Base-by-base conservation (phyloP, 64 coral and sea anemone species). In the Montipora efflorescens region DNA sequence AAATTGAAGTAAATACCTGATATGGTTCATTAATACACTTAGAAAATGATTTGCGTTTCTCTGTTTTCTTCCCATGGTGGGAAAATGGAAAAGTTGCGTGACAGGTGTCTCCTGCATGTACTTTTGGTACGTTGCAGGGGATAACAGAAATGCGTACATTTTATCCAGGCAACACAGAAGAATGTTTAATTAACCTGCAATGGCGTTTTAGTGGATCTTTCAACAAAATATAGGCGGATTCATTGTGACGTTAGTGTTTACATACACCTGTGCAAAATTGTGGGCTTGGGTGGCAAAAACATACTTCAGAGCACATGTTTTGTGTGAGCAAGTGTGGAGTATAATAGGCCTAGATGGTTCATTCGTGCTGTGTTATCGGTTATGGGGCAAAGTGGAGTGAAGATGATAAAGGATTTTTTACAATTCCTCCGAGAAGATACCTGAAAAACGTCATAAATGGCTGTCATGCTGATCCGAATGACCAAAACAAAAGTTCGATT, bases 351-450 rank as follows among this genome's bases (percentile, higher is more conserved):
- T 28, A 2, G 25, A 83, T 83, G 80, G 80, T 83, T 83, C 50
- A 59, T 83, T 83, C 28, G 14, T 83, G 80, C 25, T 83, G 80
- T 83, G 80, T 83, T 20, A 83, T 83, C 61, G 80, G 80, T 52
- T 83, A 58, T 55, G 47, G 43, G 59, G 16, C 52, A 47, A 61
- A 21, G 21, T 84, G 59, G 53, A 59, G 51, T 53, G 82, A 84
- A 59, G 61, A 66, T 13, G 57, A 83, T 57, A 57, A 84, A 84
- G 82, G 82, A 59, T 84, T 84, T 44, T 84, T 66, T 59, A 57
- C 20, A 61, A 84, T 84, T 47, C 82, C 57, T 84, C 82, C 0
- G 19, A 84, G 67, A 64, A 57, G 25, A 10, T 18, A 47, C 18
- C 43, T 84, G 58, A 66, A 84, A 66, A 67, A 66, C n/a, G 82